Evolutionary conservation across 2,113 vertebrate species (phyloP), one percentile per base, ranked within the genome.

Genomic region (Xenus cinereus): DNA sequence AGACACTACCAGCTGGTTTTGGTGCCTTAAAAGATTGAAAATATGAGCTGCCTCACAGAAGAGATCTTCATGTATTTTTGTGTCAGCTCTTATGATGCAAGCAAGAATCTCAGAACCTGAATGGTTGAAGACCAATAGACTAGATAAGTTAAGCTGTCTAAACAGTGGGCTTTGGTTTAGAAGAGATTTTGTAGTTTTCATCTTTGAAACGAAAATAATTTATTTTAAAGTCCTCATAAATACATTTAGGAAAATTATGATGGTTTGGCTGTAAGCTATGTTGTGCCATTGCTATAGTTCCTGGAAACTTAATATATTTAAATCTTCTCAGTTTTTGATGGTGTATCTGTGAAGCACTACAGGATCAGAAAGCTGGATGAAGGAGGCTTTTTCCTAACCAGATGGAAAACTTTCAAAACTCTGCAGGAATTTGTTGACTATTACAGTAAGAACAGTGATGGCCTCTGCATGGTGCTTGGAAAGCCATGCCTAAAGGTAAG

Each of bases 401-500:
- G 18, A 71, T 95, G 13, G 77, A 98, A 22, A 89, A 80, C 48
- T 27, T 99, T 99, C 87, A 23, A 80, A 53, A 99, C 98, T 6
- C 59, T 99, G 80, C 98, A 92, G 67, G 95, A 98, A 16, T 96
- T 99, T 33, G 99, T 99, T 92, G 93, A 88, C 32, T 94, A 99
- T 94, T 99, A 99, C 48, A 97, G 97, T 53, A 87, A 8, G 12
- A 71, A 84, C 7, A 95, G 97, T 1, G 98, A 99, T 57, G 99
- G 99, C 19, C 98, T 99, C 35, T 99, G 99, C 8, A 94, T 98
- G 24, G 86, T 89, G 43, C 98, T 99, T 12, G 24, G 63, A 28
- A 97, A 98, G 37, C 99, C 99, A 14, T 99, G 99, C 91, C 97
- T 97, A 90, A 99, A 99, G 99, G 99, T 99, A 96, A 94, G 66